Conservation (phyloP, 2,797 vertebrate genomes). For the Gymnothorax reevesii region DNA sequence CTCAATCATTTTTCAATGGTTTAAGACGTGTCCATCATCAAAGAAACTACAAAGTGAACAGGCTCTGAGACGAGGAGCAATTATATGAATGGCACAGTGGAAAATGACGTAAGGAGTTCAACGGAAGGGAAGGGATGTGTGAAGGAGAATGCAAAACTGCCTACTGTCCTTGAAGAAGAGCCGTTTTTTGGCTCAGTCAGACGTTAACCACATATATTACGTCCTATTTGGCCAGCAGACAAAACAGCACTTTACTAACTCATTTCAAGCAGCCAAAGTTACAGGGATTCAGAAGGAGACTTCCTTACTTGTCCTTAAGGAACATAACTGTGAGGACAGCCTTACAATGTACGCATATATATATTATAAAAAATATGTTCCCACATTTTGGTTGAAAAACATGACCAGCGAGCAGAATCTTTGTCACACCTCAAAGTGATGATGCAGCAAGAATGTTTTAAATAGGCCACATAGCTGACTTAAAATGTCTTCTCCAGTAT, state of each 20-base stretch:
- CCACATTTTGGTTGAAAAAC: not conserved
- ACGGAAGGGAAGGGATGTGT: not conserved
- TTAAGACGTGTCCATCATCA: not conserved
- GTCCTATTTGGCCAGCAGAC: not conserved
- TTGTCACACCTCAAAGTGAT: not conserved
- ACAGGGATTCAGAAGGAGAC: not conserved
- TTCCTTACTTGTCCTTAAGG: not conserved
- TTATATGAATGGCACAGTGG: not conserved
- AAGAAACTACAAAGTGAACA: not conserved
- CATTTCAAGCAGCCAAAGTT: conserved; percentile 4
- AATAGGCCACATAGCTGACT: not conserved
- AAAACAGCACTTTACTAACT: not conserved
- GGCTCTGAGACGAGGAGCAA: not conserved
- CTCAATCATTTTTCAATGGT: not conserved
- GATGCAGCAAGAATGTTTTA: not conserved
- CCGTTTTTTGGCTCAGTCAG: not conserved
- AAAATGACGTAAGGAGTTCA: not conserved
- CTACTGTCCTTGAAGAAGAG: not conserved
- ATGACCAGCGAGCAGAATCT: not conserved
- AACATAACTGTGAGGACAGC: not conserved
- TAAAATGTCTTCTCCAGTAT: not conserved
- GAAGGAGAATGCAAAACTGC: not conserved
- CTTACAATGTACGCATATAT: not conserved
- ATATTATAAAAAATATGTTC: not conserved
- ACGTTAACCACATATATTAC: not conserved